Percentiles rank a stretch among this genome's conserved stretches.
phyloP scores from a whole-genome alignment of 2,113 vertebrate species.

The Marcusenius ussheri region DNA sequence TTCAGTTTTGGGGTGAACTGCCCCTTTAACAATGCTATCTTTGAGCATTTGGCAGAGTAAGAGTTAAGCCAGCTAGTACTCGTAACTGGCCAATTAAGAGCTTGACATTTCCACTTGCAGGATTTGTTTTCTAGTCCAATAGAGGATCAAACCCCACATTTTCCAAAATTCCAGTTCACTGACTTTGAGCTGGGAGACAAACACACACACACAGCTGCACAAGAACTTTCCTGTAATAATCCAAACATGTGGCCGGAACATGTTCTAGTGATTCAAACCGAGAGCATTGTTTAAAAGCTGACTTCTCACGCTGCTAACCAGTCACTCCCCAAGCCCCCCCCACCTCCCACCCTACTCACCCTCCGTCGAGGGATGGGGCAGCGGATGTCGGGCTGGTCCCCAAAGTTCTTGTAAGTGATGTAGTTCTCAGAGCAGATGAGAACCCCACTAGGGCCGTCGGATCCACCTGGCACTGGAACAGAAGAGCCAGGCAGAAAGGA shows the following conservation, averaged over 20 bases:
- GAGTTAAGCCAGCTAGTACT: not conserved
- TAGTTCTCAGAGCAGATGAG: slow-evolving; percentile 98
- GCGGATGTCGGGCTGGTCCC: slow-evolving; percentile 95
- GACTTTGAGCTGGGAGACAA: not conserved
- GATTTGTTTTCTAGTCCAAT: not conserved
- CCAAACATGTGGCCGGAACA: not conserved
- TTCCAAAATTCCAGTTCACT: not conserved
- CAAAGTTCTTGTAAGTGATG: slow-evolving; percentile 98
- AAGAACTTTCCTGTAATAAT: not conserved
- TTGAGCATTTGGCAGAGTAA: not conserved
- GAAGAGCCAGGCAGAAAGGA: not conserved
- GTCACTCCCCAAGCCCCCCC: not conserved
- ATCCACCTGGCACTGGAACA: slow-evolving; percentile 85
- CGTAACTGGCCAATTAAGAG: not conserved
- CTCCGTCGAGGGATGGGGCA: slow-evolving; percentile 94
- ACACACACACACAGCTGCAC: not conserved
- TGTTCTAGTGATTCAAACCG: not conserved
- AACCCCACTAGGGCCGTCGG: slow-evolving; percentile 93
- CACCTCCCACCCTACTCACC: slow-evolving; percentile 57
- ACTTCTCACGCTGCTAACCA: not conserved
- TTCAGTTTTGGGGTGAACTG: not conserved
- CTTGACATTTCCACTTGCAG: not conserved
- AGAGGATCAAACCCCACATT: not conserved
- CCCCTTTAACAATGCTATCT: not conserved
- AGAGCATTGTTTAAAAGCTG: not conserved